Evolutionary conservation across 2,888 invertebrate genomes (phyloP), one percentile per base, ranked within the genome.

Genomic region (Ornithoptera priamus): DNA sequence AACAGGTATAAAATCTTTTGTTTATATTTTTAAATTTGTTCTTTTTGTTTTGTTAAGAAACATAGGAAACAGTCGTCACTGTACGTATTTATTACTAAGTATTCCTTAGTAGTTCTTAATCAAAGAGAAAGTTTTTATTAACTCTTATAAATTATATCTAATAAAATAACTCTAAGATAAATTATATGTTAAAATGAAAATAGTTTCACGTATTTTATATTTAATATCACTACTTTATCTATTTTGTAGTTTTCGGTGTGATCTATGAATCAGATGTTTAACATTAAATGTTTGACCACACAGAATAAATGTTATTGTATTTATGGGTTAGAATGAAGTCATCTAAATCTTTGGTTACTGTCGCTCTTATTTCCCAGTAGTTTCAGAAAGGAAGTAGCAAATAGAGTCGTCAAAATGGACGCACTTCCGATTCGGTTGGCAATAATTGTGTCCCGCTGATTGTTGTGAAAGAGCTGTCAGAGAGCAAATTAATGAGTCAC

Each of bases 391-490:
- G 88, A 89, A 87, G 81, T 80, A 73, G 79, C 77, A 80, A 83
- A 92, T 91, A 83, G 87, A 92, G 88, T 80, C 83, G 84, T 88
- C 89, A 87, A 83, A 85, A 81, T 84, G 76, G 78, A 79, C 78
- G 75, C 75, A 81, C 80, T 86, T 92, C 92, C 91, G 90, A 85
- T 72, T 70, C 70, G 75, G 77, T 76, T 78, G 76, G 81, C 81
- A 82, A 81, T 74, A 75, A 75, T 80, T 81, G 84, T 83, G 77
- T 79, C 91, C 92, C 81, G 87, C 87, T 83, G 92, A 77, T 89
- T 90, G 89, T 91, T 91, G 86, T 90, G 90, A 89, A 90, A 81
- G 85, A 86, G 81, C 85, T 86, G 91, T 89, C 90, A 87, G 80
- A 82, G 75, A 71, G 77, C 73, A 76, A 87, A 89, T 70, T 92